Percentiles rank a stretch among this genome's conserved stretches.
phyloP scores from a whole-genome alignment of 2,113 vertebrate genomes.

The Dasyurus viverrinus region DNA sequence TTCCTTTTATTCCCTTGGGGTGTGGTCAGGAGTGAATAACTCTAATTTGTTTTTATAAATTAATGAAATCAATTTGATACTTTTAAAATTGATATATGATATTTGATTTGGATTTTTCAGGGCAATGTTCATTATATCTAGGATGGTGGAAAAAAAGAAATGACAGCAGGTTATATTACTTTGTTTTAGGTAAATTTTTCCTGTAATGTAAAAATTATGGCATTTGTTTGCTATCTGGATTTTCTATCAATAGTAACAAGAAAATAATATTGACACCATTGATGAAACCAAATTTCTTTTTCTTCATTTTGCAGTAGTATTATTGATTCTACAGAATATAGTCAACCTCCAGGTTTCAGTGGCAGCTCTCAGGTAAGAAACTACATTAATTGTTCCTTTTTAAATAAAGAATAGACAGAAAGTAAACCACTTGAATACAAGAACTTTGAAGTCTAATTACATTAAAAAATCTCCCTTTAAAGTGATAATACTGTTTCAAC shows the following conservation, averaged over 20 bases:
- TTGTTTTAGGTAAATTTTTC: constrained; percentile 43
- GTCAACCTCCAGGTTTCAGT: constrained; percentile 94
- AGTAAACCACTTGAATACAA: constrained; percentile 15
- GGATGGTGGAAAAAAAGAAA: not conserved
- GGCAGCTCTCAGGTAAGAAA: constrained; percentile 91
- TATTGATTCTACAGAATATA: constrained; percentile 95
- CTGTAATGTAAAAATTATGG: constrained; percentile 46
- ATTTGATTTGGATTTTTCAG: not conserved
- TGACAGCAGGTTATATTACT: constrained; percentile 21
- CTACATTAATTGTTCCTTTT: constrained; percentile 32
- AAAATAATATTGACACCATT: constrained; percentile 47
- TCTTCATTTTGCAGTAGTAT: constrained; percentile 91
- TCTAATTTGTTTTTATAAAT: not conserved
- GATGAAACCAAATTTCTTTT: constrained; percentile 75
- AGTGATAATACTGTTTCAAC: not conserved
- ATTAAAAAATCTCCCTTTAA: constrained; percentile 1
- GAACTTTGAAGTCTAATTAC: not conserved
- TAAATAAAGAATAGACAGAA: not conserved
- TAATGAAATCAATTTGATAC: not conserved
- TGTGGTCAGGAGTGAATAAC: not conserved
- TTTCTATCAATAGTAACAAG: constrained; percentile 53
- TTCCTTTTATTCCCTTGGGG: not conserved
- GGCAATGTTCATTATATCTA: constrained; percentile 14
- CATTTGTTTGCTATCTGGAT: constrained; percentile 54
- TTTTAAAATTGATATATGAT: not conserved